Evolutionary conservation across 2,113 vertebrate genomes (phyloP).

Genomic region (Seriola quinqueradiata): DNA sequence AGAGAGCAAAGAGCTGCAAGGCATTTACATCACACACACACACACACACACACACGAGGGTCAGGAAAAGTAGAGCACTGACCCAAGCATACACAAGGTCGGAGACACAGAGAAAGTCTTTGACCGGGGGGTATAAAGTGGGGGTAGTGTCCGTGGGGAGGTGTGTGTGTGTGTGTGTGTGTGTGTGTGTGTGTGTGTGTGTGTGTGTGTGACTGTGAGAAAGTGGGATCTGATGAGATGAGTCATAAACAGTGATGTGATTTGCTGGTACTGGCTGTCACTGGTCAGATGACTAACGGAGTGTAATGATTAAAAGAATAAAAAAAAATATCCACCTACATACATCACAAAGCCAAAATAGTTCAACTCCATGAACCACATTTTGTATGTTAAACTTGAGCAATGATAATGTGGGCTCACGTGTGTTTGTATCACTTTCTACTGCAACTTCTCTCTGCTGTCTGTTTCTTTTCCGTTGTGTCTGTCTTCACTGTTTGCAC

Average conservation of each 20-base stretch:
- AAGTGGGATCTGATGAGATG: conserved; percentile 41
- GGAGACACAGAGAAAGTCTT: conserved; percentile 72
- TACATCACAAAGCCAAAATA: neutral
- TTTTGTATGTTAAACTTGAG: neutral
- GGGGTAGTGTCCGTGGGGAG: conserved; percentile 29
- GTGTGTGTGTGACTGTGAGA: neutral
- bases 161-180: conserved; percentile 23
- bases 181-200: neutral
- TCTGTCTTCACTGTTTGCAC: conserved; percentile 52
- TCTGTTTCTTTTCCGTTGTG: conserved; percentile 18
- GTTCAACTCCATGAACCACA: neutral
- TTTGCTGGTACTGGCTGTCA: conserved; percentile 58
- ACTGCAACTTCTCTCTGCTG: conserved; percentile 36
- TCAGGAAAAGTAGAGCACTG: conserved; percentile 65
- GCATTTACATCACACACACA: conserved; percentile 62
- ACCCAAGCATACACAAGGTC: conserved; percentile 65
- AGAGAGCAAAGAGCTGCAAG: conserved; percentile 60
- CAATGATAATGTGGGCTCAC: neutral
- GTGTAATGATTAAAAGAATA: neutral
- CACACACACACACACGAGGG: conserved; percentile 29
- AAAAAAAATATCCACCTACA: neutral
- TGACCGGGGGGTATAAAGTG: conserved; percentile 47
- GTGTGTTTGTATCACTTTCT: conserved; percentile 23
- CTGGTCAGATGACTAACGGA: conserved; percentile 50
- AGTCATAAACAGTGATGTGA: conserved; percentile 67